A percentile compares a stretch with the other conserved stretches of the same genome.
These are phyloP conservation scores for Piprites chloris DNA, from an alignment of 2,113 vertebrate genomes.

Conservation along the genomic window DNA sequence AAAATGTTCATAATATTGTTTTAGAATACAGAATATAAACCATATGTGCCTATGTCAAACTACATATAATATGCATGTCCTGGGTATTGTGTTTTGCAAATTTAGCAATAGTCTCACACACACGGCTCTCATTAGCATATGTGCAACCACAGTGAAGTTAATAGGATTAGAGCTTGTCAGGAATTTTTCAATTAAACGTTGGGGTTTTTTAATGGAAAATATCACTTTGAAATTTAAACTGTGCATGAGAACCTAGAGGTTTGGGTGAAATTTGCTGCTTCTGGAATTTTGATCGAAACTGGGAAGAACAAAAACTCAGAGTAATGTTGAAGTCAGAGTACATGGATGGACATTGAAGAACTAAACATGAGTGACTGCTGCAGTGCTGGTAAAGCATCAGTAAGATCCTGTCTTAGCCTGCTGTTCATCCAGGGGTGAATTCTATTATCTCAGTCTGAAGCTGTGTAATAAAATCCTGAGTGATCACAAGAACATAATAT, in stretches of 20 bases:
- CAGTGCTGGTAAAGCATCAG: not conserved
- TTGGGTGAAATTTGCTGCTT: conserved; percentile 17
- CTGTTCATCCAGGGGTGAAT: not conserved
- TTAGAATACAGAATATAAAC: conserved; percentile 59
- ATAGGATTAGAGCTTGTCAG: conserved; percentile 66
- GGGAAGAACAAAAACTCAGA: not conserved
- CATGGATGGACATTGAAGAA: not conserved
- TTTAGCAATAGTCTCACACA: conserved; percentile 56
- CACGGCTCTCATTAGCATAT: conserved; percentile 63
- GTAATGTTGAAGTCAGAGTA: not conserved
- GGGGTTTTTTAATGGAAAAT: conserved; percentile 52
- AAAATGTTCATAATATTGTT: conserved; percentile 61
- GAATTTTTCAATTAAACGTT: conserved; percentile 67
- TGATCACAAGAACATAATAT: not conserved
- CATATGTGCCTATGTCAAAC: conserved; percentile 60
- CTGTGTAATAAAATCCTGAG: not conserved
- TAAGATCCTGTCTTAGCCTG: not conserved
- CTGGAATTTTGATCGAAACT: conserved; percentile 29
- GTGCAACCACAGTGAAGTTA: conserved; percentile 53
- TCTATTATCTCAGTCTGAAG: not conserved
- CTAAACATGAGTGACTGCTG: not conserved
- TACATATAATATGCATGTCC: conserved; percentile 54
- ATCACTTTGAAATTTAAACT: conserved; percentile 56
- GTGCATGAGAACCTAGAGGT: not conserved
- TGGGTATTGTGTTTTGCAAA: conserved; percentile 65